These are phyloP conservation scores for Typhlomys cinereus DNA, from an alignment of 2,113 vertebrate species.

Conservation along the genomic window DNA sequence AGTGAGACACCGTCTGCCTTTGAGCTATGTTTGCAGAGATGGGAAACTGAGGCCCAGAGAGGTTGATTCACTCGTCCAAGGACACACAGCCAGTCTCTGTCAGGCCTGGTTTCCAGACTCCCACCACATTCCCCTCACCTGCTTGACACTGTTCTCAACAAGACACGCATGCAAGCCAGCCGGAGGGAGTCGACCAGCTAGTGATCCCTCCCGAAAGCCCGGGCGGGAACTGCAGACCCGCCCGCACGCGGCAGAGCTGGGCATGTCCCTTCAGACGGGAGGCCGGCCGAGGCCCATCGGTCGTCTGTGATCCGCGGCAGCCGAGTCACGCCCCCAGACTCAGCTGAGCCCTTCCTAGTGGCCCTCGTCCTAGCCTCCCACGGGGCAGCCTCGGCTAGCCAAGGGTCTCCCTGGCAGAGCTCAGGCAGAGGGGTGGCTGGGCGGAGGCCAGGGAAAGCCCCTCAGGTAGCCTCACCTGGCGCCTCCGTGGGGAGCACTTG, in stretches of 20 bases:
- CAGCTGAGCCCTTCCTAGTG: accelerated
- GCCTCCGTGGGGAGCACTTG: background rate
- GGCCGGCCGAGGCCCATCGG: background rate
- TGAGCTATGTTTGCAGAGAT: too few species aligned
- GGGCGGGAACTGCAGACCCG: background rate
- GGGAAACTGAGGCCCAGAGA: background rate
- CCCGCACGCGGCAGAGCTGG: too few species aligned
- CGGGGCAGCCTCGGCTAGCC: background rate
- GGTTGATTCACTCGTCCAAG: background rate
- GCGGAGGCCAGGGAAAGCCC: too few species aligned
- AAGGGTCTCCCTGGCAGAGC: background rate
- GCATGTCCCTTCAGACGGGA: background rate
- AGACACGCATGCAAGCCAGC: background rate
- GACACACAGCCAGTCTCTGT: background rate
- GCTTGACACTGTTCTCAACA: background rate
- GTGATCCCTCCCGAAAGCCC: background rate
- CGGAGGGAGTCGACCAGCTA: too few species aligned
- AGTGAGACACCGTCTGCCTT: background rate
- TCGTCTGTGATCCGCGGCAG: accelerated
- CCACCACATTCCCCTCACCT: accelerated
- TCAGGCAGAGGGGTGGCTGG: background rate
- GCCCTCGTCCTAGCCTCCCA: background rate
- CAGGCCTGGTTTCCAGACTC: background rate
- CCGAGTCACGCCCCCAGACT: background rate
- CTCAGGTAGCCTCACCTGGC: background rate